phyloP scores from a whole-genome alignment of 2,888 invertebrate species.

The Acrocyrtus sp. region DNA sequence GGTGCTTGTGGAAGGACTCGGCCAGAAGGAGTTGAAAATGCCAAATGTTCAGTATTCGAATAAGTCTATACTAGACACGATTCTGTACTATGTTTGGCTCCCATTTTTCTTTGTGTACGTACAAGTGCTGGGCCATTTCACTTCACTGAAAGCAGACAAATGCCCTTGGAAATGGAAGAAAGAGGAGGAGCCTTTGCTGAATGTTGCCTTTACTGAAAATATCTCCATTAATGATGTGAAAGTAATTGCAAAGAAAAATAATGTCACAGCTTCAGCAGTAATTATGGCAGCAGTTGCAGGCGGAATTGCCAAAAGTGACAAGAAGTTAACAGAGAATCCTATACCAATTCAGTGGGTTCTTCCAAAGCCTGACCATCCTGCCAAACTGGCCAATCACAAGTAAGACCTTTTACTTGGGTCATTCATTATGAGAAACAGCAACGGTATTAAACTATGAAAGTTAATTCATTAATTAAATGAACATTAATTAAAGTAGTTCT shows the following conservation, averaged over 20 bases:
- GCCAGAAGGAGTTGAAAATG: background rate
- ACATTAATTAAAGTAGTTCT: too few species aligned
- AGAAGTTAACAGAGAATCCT: background rate
- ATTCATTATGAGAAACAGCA: too few species aligned
- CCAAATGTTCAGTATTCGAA: constrained; percentile 14
- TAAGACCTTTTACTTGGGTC: too few species aligned
- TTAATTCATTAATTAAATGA: too few species aligned
- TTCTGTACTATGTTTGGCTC: constrained; percentile 7
- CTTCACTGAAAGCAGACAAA: background rate
- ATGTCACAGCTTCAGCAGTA: constrained; percentile 11
- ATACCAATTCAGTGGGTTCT: constrained; percentile 31
- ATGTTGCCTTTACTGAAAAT: constrained; percentile 5
- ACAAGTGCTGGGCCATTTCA: constrained; percentile 10
- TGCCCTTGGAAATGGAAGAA: constrained; percentile 4
- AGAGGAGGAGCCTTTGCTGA: constrained; percentile 3
- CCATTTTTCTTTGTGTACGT: constrained; percentile 24
- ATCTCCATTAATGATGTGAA: constrained; percentile 16
- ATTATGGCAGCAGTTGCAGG: constrained; percentile 26
- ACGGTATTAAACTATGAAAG: too few species aligned
- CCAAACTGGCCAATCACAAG: constrained; percentile 25
- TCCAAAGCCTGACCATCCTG: constrained; percentile 24
- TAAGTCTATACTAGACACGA: background rate
- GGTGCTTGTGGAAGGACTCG: constrained; percentile 13
- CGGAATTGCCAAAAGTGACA: constrained; percentile 20
- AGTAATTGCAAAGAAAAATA: constrained; percentile 8